Base-by-base conservation (phyloP, 2,888 invertebrate genomes). In the Ecliptopera silaceata region DNA sequence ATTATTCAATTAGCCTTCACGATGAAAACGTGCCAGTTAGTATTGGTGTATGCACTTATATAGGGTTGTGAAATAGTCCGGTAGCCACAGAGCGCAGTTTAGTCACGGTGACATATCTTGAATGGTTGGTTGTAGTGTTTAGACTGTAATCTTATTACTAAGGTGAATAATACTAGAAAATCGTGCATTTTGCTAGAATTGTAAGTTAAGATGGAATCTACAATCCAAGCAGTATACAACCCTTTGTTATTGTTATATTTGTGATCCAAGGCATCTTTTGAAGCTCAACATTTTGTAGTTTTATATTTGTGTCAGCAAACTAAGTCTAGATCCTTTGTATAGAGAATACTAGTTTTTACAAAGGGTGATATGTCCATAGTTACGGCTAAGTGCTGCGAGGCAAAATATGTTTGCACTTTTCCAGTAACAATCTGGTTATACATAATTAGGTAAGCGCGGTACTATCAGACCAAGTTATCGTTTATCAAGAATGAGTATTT, bases 61-160 rank as follows among this genome's bases (percentile, higher is more conserved):
- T 74, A 68, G 74, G 83, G 85, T 86, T 87, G 85, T 87, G 86
- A 84, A 74, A 76, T 64, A 68, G 76, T 78, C 17, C 71, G 56
- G 57, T 71, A 76, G 69, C 68, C 66, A 32, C 12, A 69, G 61
- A 69, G 66, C 58, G 67, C 70, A 68, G 32, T 64, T 68, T 70
- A 71, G 66, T 67, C 75, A 79, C 77, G 70, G 71, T 75, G 79
- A 85, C 84, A 86, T 87, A 88, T 88, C 86, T 74, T 64, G 49
- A 69, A 75, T 71, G 62, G 72, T 72, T 66, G 72, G 74, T 79
- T 75, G 75, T 74, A 81, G 76, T 71, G 72, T 67, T 80, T 82
- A 77, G 61, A 11, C 59, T 66, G 49, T 56, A 50, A 22, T 47
- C 42, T 48, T 49, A 59, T 39, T 39, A 43, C 32, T 51, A 51